Evolutionary conservation across 2,113 vertebrate genomes (phyloP), one percentile per base, ranked within the genome.

Genomic region (Pseudopodoces humilis): DNA sequence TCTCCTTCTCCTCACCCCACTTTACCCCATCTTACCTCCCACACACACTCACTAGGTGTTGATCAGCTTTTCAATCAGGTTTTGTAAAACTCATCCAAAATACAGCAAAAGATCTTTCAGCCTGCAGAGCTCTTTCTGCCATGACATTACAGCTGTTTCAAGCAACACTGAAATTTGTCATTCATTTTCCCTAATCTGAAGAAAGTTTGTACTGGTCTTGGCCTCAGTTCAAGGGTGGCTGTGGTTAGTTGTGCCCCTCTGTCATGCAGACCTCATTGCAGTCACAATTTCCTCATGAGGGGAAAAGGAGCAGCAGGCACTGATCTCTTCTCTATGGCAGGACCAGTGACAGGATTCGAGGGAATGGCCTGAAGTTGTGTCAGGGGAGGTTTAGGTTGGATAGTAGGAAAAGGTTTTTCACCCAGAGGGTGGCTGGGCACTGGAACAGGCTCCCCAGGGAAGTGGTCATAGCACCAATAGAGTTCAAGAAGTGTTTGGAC

Each of bases 341-440:
- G 4, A 22, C 11, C 62, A 52, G 14, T 14, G 62, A 50, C 31
- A 76, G 53, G 9, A 44, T 27, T 27, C 0, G 0, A 37, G 37
- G 37, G 6, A 77, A 37, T 12, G 53, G 17, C 7, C 21, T 50
- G 44, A 22, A 50, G 25, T 4, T 20, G n/a, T 21, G 14, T 22
- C 37, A 22, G 44, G 25, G 17, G 7, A 35, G 5, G 11, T 27
- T 67, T 35, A 50, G 44, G 17, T 3, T 7, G 21, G 5, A 17
- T 43, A 76, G 35, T 1, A 14, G 9, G 44, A 43, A 50, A 22
- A 50, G 10, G 1, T 25, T 67, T 6, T 9, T 50, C 31, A 16
- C 13, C 52, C 31, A 35, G 50, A 49, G 13, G 3, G 10, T 1
- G 4, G 0, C 0, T 22, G 41, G 46, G 44, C 15, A 10, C 13